These are phyloP conservation scores for Calliopum simillimum DNA, from an alignment of 2,888 invertebrate species.

Conservation along the genomic window DNA sequence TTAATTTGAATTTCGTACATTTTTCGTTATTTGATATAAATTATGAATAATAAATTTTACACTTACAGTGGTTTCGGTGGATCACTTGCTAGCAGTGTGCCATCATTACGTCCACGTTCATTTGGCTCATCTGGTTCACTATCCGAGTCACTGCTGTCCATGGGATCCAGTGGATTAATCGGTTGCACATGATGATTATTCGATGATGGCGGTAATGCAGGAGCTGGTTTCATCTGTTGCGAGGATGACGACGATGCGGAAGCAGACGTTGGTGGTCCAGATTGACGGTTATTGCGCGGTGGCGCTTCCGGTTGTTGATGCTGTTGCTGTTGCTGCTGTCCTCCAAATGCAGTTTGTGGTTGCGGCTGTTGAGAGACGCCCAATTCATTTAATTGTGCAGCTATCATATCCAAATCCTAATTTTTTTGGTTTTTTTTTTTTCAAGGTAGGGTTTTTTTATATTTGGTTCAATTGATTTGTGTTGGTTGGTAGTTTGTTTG, in stretches of 20 bases:
- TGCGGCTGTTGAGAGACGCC: conserved; percentile 74
- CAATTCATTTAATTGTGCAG: conserved; percentile 94
- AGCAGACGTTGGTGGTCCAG: conserved; percentile 56
- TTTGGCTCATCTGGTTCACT: conserved; percentile 86
- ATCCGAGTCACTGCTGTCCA: conserved; percentile 83
- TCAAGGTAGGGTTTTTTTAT: conserved; percentile 50
- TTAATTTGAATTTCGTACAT: conserved; percentile 14
- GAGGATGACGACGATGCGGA: conserved; percentile 53
- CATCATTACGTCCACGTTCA: conserved; percentile 87
- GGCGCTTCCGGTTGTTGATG: conserved; percentile 76
- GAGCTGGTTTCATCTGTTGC: conserved; percentile 52
- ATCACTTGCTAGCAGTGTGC: conserved; percentile 94
- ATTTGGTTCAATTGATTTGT: conserved; percentile 38
- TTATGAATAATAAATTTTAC: conserved; percentile 19
- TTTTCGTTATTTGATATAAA: not conserved
- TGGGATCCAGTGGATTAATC: conserved; percentile 74
- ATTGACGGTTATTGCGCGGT: conserved; percentile 73
- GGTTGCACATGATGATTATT: conserved; percentile 66
- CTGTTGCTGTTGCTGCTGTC: conserved; percentile 51
- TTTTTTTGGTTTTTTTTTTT: conserved; percentile 52
- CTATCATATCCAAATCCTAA: conserved; percentile 96
- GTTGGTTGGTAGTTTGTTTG: conserved; percentile 35
- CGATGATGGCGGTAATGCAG: conserved; percentile 62
- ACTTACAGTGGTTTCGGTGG: conserved; percentile 97
- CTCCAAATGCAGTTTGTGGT: conserved; percentile 55